Conservation (phyloP, 2,113 vertebrate species). For the Apteryx mantelli region DNA sequence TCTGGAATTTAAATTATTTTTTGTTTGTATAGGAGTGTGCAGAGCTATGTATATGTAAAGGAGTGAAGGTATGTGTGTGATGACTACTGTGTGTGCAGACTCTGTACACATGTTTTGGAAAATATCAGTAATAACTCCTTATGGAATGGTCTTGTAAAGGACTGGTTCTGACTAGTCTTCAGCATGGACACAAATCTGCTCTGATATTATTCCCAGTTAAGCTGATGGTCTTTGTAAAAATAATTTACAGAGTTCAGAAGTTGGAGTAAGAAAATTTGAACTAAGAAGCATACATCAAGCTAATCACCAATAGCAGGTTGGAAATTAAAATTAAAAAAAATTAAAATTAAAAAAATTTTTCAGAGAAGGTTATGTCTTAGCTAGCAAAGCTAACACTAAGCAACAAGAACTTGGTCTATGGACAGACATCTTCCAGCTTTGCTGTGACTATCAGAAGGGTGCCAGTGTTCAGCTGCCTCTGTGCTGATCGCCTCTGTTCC, state of each 20-base stretch:
- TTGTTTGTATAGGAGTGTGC: not conserved
- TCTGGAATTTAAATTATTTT: not conserved
- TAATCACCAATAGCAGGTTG: not conserved
- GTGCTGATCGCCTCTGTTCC: not conserved
- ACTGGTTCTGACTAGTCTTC: constrained; percentile 23
- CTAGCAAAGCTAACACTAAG: not conserved
- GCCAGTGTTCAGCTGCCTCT: not conserved
- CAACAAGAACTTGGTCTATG: not conserved
- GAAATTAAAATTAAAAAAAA: not conserved
- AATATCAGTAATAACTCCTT: not conserved
- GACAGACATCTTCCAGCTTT: not conserved
- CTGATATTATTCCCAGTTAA: not conserved
- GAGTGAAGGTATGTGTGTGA: not conserved
- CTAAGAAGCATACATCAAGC: not conserved
- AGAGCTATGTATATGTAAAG: not conserved
- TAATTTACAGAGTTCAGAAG: not conserved
- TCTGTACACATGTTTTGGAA: not conserved
- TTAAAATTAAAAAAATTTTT: not conserved
- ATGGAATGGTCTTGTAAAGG: not conserved
- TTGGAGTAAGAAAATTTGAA: not conserved
- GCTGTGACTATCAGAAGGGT: not conserved
- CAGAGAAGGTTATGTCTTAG: not conserved
- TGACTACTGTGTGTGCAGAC: not conserved
- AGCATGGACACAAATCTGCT: not conserved
- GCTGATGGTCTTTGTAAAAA: not conserved